Base-by-base conservation (phyloP, 2,888 invertebrate species). In the Acanthosoma haemorrhoidale region DNA sequence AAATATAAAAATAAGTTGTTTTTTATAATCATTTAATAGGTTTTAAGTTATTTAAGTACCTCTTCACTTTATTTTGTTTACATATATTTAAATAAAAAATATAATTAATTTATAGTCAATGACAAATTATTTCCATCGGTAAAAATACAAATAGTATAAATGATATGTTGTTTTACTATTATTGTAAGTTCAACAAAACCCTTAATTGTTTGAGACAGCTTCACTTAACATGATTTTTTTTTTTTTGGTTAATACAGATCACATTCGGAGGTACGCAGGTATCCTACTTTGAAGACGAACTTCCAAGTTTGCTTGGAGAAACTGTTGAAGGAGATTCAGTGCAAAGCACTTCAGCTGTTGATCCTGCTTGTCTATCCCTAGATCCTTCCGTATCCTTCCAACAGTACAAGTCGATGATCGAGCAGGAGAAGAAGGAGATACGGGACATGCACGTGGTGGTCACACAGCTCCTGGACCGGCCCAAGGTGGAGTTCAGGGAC, bases 361-460 rank as follows among this genome's bases (percentile, higher is more conserved):
- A 18, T 11, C 25, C 51, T 1, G 25, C 25, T 2, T 4, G 2
- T 5, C 5, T 25, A 25, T 3, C 25, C 13, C 21, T n/a, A 4
- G 18, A 43, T 2, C 51, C 51, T 0, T n/a, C n/a, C n/a, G 2
- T n/a, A 13, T n/a, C 21, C 8, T 51, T 51, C 51, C 3, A 51
- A 25, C 25, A 51, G 25, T 51, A 25, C 51, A 51, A 51, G 25
- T 25, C 51, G 1, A 41, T 63, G 63, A 63, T 63, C 15, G 63
- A 63, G 4, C 38, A 63, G 15, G 63, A 63, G 29, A 63, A 63
- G 31, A 63, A 63, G 13, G 63, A 63, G 29, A 29, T 63, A 63
- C 18, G 63, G 15, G 25, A 21, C 4, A 63, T 63, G 63, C 63
- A 63, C 6, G 21, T n/a, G 2, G 63, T 63, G 1, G 41, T 38